Conservation (phyloP, 2,113 vertebrate genomes). For the Rhombomys opimus region DNA sequence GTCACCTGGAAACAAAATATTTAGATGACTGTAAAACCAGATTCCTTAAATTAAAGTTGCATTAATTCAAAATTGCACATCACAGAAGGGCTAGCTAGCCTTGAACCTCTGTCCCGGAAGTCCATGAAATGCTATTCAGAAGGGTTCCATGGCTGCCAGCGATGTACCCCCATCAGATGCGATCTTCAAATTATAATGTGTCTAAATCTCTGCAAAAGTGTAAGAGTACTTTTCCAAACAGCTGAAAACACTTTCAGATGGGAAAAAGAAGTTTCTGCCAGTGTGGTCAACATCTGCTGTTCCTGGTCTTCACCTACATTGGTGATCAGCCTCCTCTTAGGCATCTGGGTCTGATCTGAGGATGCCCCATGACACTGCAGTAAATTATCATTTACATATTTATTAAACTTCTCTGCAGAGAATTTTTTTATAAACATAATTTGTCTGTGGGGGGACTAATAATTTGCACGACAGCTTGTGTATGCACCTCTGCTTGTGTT, state of each 20-base stretch:
- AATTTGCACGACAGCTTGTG: background rate
- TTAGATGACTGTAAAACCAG: background rate
- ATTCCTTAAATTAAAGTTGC: background rate
- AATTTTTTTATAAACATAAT: constrained; percentile 37
- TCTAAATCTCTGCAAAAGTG: background rate
- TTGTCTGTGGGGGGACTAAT: background rate
- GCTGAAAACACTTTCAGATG: background rate
- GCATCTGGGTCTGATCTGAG: background rate
- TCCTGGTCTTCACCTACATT: background rate
- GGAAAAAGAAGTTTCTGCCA: background rate
- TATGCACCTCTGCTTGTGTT: background rate
- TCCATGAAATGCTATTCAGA: background rate
- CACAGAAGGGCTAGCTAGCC: background rate
- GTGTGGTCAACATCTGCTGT: background rate
- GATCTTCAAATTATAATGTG: background rate
- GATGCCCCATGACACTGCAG: background rate
- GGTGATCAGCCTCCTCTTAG: background rate
- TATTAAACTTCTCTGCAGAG: constrained; percentile 40
- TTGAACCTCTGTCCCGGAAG: background rate
- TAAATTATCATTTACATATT: constrained; percentile 45
- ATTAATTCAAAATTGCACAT: background rate
- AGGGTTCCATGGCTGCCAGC: background rate
- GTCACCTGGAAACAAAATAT: constrained; percentile 8
- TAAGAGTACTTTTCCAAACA: background rate
- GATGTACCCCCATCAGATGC: background rate